Evolutionary conservation across 2,113 vertebrate species (phyloP), one percentile per base, ranked within the genome.

Genomic region (Elaphurus davidianus): DNA sequence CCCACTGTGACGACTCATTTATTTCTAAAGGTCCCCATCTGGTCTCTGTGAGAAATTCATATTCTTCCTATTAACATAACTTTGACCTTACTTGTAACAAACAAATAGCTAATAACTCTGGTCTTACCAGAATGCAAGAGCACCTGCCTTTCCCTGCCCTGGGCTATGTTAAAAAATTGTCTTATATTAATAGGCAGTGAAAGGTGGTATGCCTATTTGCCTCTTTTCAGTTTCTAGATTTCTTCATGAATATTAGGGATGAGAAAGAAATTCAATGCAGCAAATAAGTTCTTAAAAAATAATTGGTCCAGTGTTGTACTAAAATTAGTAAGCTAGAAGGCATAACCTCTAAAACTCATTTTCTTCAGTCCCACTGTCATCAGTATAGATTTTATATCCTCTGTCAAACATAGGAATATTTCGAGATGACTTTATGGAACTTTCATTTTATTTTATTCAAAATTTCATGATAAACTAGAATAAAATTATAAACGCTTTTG

Each of bases 11-110:
- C 54, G 36, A 97, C 85, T 95, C 94, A 98, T 96, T 97, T 94
- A 97, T 97, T 97, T 97, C 57, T 86, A 84, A 96, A 97, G 86
- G 97, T 98, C 91, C 98, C 95, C 98, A 98, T 97, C 98, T 98
- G 97, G 96, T 96, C 43, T 91, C 59, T 33, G 25, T 64, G 87
- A 98, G 83, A 98, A 98, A 98, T 96, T 97, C 97, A 97, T 98
- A 97, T 97, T 97, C 50, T 50, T 98, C 82, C 91, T 87, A 98
- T 98, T 98, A 97, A 97, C 97, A 87, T 96, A 98, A 95, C 97
- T 94, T 96, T 98, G 97, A 98, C 97, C 96, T 94, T 98, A 96
- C 98, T 98, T 98, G 54, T 97, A 87, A 94, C 52, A 98, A 94
- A 91, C 90, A 98, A 98, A 93, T 98, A 97, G 92, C 94, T 98